Evolutionary conservation across 2,113 vertebrate genomes (phyloP).

Genomic region (Menura novaehollandiae): DNA sequence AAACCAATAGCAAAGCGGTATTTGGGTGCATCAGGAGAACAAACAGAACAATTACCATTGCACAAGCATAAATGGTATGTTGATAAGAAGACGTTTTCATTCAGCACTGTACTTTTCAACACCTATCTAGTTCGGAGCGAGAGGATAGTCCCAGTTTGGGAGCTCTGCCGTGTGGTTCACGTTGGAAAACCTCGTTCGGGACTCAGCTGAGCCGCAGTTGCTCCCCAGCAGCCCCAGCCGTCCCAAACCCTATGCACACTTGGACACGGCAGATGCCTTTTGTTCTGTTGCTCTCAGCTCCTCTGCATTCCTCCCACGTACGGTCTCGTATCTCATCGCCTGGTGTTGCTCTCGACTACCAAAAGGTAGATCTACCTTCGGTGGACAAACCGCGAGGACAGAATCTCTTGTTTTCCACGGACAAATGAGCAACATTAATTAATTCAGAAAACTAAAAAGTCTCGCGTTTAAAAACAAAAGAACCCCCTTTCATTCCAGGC

Average conservation of each 20-base stretch:
- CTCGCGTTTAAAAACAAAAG: background rate
- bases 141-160: accelerated
- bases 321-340: background rate
- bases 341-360: background rate
- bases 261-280: background rate
- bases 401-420: background rate
- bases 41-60: background rate
- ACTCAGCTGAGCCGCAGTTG: accelerated
- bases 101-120: background rate
- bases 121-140: background rate
- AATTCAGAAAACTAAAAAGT: background rate
- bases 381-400: background rate
- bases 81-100: background rate
- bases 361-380: background rate
- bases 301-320: conserved; percentile 28
- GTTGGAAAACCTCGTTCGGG: accelerated
- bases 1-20: background rate
- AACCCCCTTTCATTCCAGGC: background rate
- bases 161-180: accelerated
- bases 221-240: background rate
- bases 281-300: background rate
- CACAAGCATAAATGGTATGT: accelerated
- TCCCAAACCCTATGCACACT: background rate
- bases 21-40: background rate
- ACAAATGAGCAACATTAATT: background rate